Evolutionary conservation across 2,888 invertebrate genomes (phyloP).

Genomic region (Hermaeophaga mercurialis): DNA sequence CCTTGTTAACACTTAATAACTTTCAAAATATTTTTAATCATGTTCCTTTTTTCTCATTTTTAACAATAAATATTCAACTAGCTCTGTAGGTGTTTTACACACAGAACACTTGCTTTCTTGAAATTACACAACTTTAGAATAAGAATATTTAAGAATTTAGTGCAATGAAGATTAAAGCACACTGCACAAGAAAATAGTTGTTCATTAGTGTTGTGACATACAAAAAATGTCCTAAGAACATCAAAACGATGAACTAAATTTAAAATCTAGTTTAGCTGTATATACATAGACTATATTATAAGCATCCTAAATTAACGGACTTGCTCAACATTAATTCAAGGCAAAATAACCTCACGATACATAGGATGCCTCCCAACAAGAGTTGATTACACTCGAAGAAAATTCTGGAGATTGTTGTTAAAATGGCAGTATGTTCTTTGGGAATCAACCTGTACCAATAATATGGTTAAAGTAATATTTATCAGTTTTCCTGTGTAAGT

Average conservation of each 20-base stretch:
- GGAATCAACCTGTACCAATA: not conserved
- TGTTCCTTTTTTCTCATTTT: too few relatives aligned
- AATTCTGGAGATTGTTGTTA: not conserved
- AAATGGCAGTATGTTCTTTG: not conserved
- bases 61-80: too few relatives aligned
- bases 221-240: too few relatives aligned
- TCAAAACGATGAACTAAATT: too few relatives aligned
- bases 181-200: not conserved
- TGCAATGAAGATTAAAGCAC: not conserved
- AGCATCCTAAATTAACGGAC: slow-evolving; percentile 1
- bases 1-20: too few relatives aligned
- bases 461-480: not conserved
- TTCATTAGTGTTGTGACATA: too few relatives aligned
- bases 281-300: slow-evolving; percentile 1
- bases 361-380: not conserved
- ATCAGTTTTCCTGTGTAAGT: not conserved
- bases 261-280: slow-evolving; percentile 1
- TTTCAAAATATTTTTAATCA: too few relatives aligned
- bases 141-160: not conserved
- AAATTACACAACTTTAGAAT: too few relatives aligned
- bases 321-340: slow-evolving; percentile 1
- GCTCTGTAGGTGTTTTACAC: too few relatives aligned
- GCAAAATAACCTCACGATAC: slow-evolving; percentile 1
- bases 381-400: not conserved
- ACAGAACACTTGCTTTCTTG: too few relatives aligned